Base-by-base conservation (phyloP, 2,797 vertebrate genomes). In the Eupleurogrammus muticus region DNA sequence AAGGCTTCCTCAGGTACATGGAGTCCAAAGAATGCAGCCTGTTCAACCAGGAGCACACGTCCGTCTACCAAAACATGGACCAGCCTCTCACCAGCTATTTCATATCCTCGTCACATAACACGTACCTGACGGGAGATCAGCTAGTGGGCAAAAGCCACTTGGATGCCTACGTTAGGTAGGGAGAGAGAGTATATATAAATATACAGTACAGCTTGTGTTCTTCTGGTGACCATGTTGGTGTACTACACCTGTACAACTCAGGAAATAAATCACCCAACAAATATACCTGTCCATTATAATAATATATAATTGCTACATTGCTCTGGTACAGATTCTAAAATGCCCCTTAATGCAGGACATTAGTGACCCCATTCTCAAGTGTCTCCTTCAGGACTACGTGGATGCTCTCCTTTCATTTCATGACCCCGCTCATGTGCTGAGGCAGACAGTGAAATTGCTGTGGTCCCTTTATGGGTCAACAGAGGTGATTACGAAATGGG, bases 31-130 rank as follows among this genome's bases (percentile, higher is more conserved):
- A 96, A 34, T 94, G 92, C 75, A 89, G 85, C 0, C 5, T 97
- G 64, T 95, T 96, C 54, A 81, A 94, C 86, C 83, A 11, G 4
- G 35, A 79, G 6, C 93, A 94, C 84, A 77, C 1, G 11, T 48
- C 5, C 0, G 58, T 97, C 77, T 96, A 97, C 77, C 95, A 97
- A 80, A 89, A 96, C 77, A 97, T 97, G 96, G 92, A 49, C 68
- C 86, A 85, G 1, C 94, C 96, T 14, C 81, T 98, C 66, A 90
- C 62, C 70, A 93, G 94, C 73, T 97, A 98, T 83, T 97, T 94
- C 82, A 96, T 97, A 89, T 96, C 95, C 53, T 90, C 94, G 36
- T 97, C 96, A 53, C 96, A 98, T 91, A 97, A 97, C 81, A 98
- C 96, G 17, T 97, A 97, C 88, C 87, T 97, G 90, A 77, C 92